phyloP scores from a whole-genome alignment of 1,140 invertebrate genomes.

The Drosophila virilis region DNA sequence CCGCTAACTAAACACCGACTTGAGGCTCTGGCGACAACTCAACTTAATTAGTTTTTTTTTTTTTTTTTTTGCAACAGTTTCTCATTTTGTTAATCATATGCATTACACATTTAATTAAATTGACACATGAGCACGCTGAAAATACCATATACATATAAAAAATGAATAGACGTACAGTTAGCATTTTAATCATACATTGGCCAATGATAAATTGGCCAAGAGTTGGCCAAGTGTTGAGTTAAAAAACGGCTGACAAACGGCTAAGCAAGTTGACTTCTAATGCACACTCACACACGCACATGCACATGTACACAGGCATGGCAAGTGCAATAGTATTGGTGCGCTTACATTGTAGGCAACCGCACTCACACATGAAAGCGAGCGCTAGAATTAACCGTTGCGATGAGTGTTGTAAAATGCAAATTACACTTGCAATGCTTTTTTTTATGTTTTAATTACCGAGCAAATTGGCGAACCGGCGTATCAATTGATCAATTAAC shows the following conservation, averaged over 20 bases:
- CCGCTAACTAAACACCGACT: constrained; percentile 25
- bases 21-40: constrained; percentile 28
- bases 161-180: constrained; percentile 25
- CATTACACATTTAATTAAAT: constrained; percentile 70
- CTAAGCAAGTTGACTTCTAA: neutral
- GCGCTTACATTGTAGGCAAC: too few species aligned
- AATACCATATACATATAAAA: constrained; percentile 23
- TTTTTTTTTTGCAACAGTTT: constrained; percentile 34
- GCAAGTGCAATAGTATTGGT: neutral
- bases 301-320: neutral
- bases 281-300: neutral
- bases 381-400: neutral
- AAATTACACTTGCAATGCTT: constrained; percentile 6
- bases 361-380: neutral
- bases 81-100: constrained; percentile 54
- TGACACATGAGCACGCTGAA: constrained; percentile 65
- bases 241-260: constrained; percentile 3
- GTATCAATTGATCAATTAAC: constrained; percentile 55
- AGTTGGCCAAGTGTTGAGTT: neutral
- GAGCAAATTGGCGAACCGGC: constrained; percentile 28
- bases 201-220: constrained; percentile 31
- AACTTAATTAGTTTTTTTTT: constrained; percentile 37
- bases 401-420: constrained; percentile 11
- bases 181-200: constrained; percentile 17
- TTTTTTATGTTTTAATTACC: constrained; percentile 12